Percentiles rank a stretch among this genome's conserved stretches.
These are phyloP conservation scores for Mus spretus DNA, from an alignment of 2,797 vertebrate genomes.

Conservation along the genomic window DNA sequence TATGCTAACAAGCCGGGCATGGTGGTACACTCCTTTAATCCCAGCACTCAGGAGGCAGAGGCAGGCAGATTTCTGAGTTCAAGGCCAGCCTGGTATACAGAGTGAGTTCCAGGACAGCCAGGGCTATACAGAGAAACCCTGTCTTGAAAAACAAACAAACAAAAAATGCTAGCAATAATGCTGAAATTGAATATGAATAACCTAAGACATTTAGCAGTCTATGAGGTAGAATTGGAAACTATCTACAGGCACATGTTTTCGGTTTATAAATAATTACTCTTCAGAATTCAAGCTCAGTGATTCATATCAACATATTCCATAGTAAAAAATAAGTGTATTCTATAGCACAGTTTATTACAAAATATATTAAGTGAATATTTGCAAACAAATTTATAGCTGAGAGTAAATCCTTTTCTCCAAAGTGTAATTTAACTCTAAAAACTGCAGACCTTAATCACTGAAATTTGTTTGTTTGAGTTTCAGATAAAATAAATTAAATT, in stretches of 20 bases:
- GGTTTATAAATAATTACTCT: neutral
- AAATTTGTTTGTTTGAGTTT: neutral
- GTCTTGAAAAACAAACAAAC: too few species aligned
- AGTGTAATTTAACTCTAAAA: neutral
- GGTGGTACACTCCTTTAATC: too few species aligned
- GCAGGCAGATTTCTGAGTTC: too few species aligned
- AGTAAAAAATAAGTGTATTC: neutral
- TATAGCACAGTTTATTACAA: neutral
- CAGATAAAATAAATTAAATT: conserved; percentile 38
- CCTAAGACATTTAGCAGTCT: neutral
- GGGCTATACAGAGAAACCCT: too few species aligned
- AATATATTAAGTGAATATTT: neutral
- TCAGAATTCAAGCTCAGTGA: neutral
- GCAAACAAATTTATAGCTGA: neutral
- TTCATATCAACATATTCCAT: neutral
- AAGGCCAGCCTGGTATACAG: too few species aligned
- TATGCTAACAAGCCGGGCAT: neutral
- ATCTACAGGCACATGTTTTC: neutral
- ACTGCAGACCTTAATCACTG: neutral
- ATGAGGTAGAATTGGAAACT: neutral
- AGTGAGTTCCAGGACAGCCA: too few species aligned
- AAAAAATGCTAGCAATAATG: neutral
- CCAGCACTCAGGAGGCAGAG: too few species aligned
- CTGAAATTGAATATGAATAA: neutral
- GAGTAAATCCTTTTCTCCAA: neutral